These are phyloP conservation scores for Fragum whitleyi DNA, from an alignment of 2,888 invertebrate genomes.

Conservation along the genomic window DNA sequence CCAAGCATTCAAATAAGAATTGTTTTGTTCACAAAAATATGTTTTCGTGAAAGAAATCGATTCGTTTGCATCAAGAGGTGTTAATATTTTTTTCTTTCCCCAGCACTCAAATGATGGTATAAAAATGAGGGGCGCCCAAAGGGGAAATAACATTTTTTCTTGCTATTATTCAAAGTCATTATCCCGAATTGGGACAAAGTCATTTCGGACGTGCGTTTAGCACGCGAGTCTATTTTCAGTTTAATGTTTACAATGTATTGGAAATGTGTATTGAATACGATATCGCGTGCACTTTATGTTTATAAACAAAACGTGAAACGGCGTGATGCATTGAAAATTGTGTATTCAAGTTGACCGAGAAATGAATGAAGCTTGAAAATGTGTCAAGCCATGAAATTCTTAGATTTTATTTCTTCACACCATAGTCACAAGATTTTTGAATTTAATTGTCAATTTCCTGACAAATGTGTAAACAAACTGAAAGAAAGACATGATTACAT, in stretches of 20 bases:
- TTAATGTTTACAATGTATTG: constrained; percentile 7
- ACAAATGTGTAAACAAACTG: too few relatives aligned
- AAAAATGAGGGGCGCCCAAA: constrained; percentile 42
- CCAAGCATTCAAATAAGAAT: background rate
- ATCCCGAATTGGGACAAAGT: too few relatives aligned
- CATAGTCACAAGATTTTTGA: too few relatives aligned
- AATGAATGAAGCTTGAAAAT: background rate
- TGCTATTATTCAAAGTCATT: too few relatives aligned
- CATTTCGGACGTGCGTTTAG: background rate
- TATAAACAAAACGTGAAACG: background rate
- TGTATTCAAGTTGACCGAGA: background rate
- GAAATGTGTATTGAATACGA: background rate
- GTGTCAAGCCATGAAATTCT: background rate
- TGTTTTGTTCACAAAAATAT: background rate
- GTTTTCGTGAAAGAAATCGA: background rate
- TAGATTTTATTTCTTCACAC: too few relatives aligned
- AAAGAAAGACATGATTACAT: too few relatives aligned
- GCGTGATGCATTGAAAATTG: background rate
- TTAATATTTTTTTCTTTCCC: constrained; percentile 20
- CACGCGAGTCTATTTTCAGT: background rate
- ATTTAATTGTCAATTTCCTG: too few relatives aligned
- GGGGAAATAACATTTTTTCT: constrained; percentile 16
- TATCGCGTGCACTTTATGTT: background rate
- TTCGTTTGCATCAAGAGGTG: background rate
- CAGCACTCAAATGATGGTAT: constrained; percentile 11